Percentiles rank a stretch among this genome's conserved stretches.
phyloP scores from a whole-genome alignment of 2,888 invertebrate species.

The Eledona agricola region DNA sequence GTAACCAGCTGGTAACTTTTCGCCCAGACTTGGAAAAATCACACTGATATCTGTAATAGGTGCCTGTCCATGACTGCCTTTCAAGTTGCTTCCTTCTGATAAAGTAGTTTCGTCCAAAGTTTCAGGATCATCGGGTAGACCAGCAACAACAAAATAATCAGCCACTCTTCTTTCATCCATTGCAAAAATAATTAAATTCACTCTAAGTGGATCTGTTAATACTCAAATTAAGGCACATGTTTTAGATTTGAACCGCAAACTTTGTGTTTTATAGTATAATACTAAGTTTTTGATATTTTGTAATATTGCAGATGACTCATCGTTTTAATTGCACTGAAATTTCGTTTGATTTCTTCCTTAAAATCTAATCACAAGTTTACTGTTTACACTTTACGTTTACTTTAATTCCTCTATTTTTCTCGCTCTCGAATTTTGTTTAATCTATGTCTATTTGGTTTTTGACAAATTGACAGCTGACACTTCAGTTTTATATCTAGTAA shows the following conservation, averaged over 20 bases:
- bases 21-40: slow-evolving; percentile 88
- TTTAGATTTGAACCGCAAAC: slow-evolving; percentile 29
- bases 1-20: slow-evolving; percentile 82
- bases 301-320: slow-evolving; percentile 41
- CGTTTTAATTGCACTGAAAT: slow-evolving; percentile 35
- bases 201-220: slow-evolving; percentile 31
- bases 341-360: slow-evolving; percentile 3
- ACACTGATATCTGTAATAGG: slow-evolving; percentile 97
- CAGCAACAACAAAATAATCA: slow-evolving; percentile 98
- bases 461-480: slow-evolving; percentile 18
- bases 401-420: slow-evolving; percentile 16
- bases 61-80: slow-evolving; percentile 82
- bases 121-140: slow-evolving; percentile 84
- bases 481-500: too few relatives aligned
- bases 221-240: slow-evolving; percentile 42
- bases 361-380: slow-evolving; percentile 19
- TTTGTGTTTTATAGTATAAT: slow-evolving; percentile 15
- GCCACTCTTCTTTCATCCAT: slow-evolving; percentile 92
- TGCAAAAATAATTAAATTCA: slow-evolving; percentile 25
- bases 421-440: slow-evolving; percentile 1
- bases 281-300: slow-evolving; percentile 33
- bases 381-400: slow-evolving; percentile 30
- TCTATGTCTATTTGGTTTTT: slow-evolving; percentile 22
- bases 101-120: slow-evolving; percentile 75
- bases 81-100: slow-evolving; percentile 83